Evolutionary conservation across 1,140 invertebrate genomes (phyloP).

Genomic region (Drosophila jambulina): DNA sequence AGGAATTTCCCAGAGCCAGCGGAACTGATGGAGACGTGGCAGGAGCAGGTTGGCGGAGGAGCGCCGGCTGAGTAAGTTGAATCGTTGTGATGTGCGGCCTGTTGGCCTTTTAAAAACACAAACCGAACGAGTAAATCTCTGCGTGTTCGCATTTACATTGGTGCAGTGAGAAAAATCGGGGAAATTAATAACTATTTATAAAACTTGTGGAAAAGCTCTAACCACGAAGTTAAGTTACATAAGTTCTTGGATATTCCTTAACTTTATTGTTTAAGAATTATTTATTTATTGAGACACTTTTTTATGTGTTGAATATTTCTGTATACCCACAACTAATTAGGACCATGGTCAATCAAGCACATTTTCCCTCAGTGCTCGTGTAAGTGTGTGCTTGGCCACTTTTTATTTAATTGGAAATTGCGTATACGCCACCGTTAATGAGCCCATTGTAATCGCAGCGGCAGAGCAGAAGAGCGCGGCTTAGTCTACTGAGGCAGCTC

Average conservation of each 20-base stretch:
- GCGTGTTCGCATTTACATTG: slow-evolving; percentile 27
- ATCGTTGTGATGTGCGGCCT: slow-evolving; percentile 41
- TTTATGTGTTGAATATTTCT: not conserved
- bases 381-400: slow-evolving; percentile 32
- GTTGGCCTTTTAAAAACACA: slow-evolving; percentile 71
- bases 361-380: slow-evolving; percentile 10
- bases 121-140: slow-evolving; percentile 68
- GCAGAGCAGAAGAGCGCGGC: slow-evolving; percentile 18
- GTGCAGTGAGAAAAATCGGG: slow-evolving; percentile 7
- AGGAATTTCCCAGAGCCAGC: slow-evolving; percentile 69
- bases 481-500: slow-evolving; percentile 23
- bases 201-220: not conserved
- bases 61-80: slow-evolving; percentile 46
- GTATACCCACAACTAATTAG: no score
- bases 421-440: slow-evolving; percentile 76
- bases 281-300: no score
- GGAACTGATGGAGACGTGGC: slow-evolving; percentile 33
- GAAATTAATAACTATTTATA: no score
- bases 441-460: slow-evolving; percentile 66
- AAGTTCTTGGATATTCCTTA: not conserved
- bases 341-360: no score
- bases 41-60: not conserved
- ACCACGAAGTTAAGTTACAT: not conserved
- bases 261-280: not conserved
- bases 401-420: slow-evolving; percentile 81